phyloP scores from a whole-genome alignment of 1,140 invertebrate genomes.

The Zeugodacus cucurbitae region DNA sequence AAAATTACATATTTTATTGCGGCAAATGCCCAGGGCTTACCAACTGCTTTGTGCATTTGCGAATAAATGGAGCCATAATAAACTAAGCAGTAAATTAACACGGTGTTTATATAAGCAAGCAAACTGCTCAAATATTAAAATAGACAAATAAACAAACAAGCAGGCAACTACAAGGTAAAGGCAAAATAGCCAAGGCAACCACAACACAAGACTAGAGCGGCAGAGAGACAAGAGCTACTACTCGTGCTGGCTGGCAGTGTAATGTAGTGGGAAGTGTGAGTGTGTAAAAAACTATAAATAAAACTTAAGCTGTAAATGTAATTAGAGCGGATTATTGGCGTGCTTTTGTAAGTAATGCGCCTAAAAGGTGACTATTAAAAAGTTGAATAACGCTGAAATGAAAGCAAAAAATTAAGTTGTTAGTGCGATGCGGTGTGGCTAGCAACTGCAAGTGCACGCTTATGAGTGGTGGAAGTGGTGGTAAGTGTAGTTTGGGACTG shows the following conservation, averaged over 20 bases:
- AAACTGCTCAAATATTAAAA: conserved; percentile 30
- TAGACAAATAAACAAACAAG: no score
- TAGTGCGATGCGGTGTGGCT: neutral
- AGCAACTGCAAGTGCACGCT: neutral
- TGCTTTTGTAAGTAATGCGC: conserved; percentile 17
- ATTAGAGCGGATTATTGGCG: conserved; percentile 18
- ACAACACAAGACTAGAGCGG: neutral
- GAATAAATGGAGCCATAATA: conserved; percentile 7
- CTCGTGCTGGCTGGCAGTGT: no score
- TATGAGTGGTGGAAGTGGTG: neutral
- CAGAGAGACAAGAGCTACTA: neutral
- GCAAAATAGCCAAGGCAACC: neutral
- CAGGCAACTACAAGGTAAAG: neutral
- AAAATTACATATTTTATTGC: conserved; percentile 34
- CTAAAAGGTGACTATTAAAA: conserved; percentile 28
- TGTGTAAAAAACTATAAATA: neutral
- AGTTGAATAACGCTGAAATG: neutral
- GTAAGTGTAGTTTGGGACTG: neutral
- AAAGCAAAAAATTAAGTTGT: neutral
- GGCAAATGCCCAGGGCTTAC: neutral
- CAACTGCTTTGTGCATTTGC: neutral
- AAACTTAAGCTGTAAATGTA: conserved; percentile 37
- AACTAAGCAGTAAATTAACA: conserved; percentile 23
- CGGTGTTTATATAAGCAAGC: neutral
- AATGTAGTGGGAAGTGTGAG: no score